These are phyloP conservation scores for Xiphophorus couchianus DNA, from an alignment of 2,113 vertebrate species.

Conservation along the genomic window DNA sequence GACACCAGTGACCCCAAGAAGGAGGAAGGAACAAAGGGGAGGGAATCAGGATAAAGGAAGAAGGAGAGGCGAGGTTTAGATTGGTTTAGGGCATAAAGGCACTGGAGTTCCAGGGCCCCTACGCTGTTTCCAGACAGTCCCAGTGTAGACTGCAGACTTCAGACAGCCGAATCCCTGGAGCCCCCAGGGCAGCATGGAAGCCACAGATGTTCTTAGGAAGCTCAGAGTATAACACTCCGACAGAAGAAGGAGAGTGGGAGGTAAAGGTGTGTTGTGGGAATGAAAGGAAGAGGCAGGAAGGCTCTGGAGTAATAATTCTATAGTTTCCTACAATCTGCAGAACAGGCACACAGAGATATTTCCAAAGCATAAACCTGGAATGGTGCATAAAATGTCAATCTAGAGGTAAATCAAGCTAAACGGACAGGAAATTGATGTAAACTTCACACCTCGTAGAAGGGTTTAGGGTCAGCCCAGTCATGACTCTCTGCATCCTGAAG, in stretches of 20 bases:
- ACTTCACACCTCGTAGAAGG: constrained; percentile 92
- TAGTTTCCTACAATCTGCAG: constrained; percentile 55
- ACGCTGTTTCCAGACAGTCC: constrained; percentile 78
- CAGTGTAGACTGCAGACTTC: constrained; percentile 76
- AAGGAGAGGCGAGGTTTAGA: constrained; percentile 67
- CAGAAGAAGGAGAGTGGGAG: constrained; percentile 66
- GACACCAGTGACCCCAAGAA: constrained; percentile 72
- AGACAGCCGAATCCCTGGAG: constrained; percentile 75
- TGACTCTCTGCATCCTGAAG: constrained; percentile 95
- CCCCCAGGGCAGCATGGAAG: constrained; percentile 76
- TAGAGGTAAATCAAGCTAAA: not conserved
- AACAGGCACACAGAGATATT: constrained; percentile 26
- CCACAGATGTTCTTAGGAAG: constrained; percentile 79
- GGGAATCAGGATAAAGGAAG: constrained; percentile 53
- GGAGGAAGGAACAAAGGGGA: constrained; percentile 62
- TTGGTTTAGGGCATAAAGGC: constrained; percentile 77
- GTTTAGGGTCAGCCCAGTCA: constrained; percentile 91
- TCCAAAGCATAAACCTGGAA: not conserved
- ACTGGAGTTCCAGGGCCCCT: constrained; percentile 69
- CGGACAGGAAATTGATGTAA: not conserved
- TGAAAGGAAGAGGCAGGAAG: constrained; percentile 64
- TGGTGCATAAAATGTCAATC: not conserved
- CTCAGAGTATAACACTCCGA: constrained; percentile 61
- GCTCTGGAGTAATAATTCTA: constrained; percentile 58
- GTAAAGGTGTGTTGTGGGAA: constrained; percentile 68